These are phyloP conservation scores for Aphidius ervi DNA, from an alignment of 1,140 invertebrate genomes.

Conservation along the genomic window DNA sequence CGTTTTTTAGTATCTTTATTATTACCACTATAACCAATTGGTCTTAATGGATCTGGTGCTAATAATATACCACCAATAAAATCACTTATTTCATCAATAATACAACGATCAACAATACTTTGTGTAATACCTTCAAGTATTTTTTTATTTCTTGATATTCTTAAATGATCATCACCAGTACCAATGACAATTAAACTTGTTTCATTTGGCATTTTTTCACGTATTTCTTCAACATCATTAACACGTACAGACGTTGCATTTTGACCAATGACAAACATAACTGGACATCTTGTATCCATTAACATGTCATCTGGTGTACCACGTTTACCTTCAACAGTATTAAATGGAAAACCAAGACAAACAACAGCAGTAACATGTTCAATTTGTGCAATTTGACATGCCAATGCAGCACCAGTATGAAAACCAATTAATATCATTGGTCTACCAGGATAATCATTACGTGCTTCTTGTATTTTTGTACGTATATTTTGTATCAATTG, in stretches of 20 bases:
- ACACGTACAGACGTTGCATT: conserved; percentile 61
- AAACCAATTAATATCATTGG: conserved; percentile 76
- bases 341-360: conserved; percentile 76
- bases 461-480: conserved; percentile 68
- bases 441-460: conserved; percentile 63
- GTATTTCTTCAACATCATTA: conserved; percentile 74
- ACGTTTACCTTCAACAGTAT: conserved; percentile 68
- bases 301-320: conserved; percentile 77
- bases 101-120: conserved; percentile 74
- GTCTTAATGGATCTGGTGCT: conserved; percentile 57
- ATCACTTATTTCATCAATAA: conserved; percentile 65
- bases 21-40: conserved; percentile 26
- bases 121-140: conserved; percentile 74
- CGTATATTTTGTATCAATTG: conserved; percentile 66
- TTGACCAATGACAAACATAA: conserved; percentile 78
- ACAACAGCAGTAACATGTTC: conserved; percentile 71
- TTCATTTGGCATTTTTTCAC: conserved; percentile 71
- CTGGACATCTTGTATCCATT: conserved; percentile 69
- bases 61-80: conserved; percentile 59
- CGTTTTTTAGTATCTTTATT: conserved; percentile 40
- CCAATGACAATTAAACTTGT: conserved; percentile 78
- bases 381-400: conserved; percentile 63
- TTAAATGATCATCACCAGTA: conserved; percentile 72
- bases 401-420: conserved; percentile 69
- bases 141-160: conserved; percentile 68